A percentile compares a stretch with the other conserved stretches of the same genome.
phyloP scores from a whole-genome alignment of 2,888 invertebrate genomes.

The Ormia ochracea region DNA sequence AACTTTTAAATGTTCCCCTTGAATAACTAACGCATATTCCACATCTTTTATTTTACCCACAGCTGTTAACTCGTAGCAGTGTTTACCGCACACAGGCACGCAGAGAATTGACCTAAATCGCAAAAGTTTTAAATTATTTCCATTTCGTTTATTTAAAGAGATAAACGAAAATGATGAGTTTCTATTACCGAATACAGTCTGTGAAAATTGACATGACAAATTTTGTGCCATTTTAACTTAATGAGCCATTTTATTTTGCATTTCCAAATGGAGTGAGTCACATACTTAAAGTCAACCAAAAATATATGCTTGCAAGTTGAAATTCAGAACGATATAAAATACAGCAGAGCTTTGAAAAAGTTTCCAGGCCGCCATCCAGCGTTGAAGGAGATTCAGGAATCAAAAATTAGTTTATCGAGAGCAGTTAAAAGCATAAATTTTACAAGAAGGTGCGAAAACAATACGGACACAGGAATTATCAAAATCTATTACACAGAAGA shows the following conservation, averaged over 20 bases:
- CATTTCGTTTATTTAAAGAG: conserved; percentile 4
- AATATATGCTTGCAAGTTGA: not conserved
- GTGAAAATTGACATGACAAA: conserved; percentile 39
- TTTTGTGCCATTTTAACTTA: conserved; percentile 10
- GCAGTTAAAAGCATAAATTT: no score
- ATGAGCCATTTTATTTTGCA: not conserved
- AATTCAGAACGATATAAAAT: not conserved
- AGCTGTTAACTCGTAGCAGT: not conserved
- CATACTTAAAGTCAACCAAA: not conserved
- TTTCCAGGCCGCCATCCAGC: no score
- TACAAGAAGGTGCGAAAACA: no score
- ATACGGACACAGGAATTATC: no score
- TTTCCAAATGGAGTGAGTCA: conserved; percentile 33
- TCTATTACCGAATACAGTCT: conserved; percentile 5
- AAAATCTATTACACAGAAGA: no score
- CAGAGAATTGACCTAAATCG: conserved; percentile 36
- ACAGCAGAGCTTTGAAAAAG: not conserved
- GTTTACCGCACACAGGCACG: no score
- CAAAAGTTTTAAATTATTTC: conserved; percentile 22
- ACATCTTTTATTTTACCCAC: not conserved
- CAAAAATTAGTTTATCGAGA: no score
- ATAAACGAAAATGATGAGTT: conserved; percentile 17
- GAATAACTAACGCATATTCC: no score
- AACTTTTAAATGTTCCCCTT: no score
- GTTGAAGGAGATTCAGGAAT: no score